Base-by-base conservation (phyloP, 2,797 vertebrate species). In the Melanotaenia pygmaea region DNA sequence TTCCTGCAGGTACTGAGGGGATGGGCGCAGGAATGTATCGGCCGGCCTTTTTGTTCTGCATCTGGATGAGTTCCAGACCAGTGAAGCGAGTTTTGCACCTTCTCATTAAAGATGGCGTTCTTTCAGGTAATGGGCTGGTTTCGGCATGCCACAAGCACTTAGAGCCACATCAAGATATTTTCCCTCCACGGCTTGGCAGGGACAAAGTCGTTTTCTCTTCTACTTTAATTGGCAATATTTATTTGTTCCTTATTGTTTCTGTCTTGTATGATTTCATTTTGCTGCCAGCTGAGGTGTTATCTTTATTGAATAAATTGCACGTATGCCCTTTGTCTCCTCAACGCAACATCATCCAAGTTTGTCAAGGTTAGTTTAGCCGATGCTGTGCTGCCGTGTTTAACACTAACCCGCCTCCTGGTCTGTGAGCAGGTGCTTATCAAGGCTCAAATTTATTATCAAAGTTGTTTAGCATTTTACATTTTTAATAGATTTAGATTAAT, bases 51-150 rank as follows among this genome's bases (percentile, higher is more conserved):
- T 86, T 85, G 76, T 80, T 32, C 76, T 38, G 54, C n/a, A 30
- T 74, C 74, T 89, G 83, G 81, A 81, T 1, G 26, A 38, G 26
- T 81, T 90, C 88, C 88, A 88, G 84, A 74, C 85, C 90, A 74
- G 24, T 69, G 79, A 87, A 54, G 47, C 5, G 32, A 53, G 64
- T 40, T 79, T 70, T 71, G 70, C 79, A 79, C 82, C 82, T 83
- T 77, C 66, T 91, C 74, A 83, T 91, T 89, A 88, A 81, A 82
- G 69, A 70, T 3, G 10, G 45, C 5, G 2, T 47, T 64, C 66
- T 30, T 35, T 45, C 60, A 76, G 60, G 45, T 20, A 11, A 4
- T 1, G 13, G 59, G 64, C 58, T n/a, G 30, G 65, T 78, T 77
- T 58, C 40, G 45, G 74, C 84, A 38, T 40, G 75, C 64, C 53